Evolutionary conservation across 2,113 vertebrate species (phyloP), one percentile per base, ranked within the genome.

Genomic region (Platysternon megacephalum): DNA sequence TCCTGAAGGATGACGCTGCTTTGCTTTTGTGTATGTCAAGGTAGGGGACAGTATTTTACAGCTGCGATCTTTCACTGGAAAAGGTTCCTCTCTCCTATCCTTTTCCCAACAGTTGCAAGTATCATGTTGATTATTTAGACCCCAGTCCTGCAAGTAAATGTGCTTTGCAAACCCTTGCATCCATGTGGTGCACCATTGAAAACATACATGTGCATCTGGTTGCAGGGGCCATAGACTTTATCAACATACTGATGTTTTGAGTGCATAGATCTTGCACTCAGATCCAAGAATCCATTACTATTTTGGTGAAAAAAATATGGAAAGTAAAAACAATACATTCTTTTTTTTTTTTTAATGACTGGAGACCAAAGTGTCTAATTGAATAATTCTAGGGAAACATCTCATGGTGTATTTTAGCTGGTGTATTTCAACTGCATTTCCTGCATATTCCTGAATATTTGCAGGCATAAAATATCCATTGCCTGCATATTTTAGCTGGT

Each of bases 301-400:
- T 58, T 22, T 2, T 32, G n/a, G 11, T 80, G 81, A 0, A 93
- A 32, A 58, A 56, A 78, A 51, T 79, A 91, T 11, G 26, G 5
- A 82, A 82, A 52, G 12, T 4, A 21, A 79, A 84, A 89, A 2
- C 7, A 8, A 84, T 28, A 39, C 0, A 1, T 24, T 22, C 11
- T 53, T 93, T 90, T 58, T 22, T 13, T 53, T 93, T 90, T 58
- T 93, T 90, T 83, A 86, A 84, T 11, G 16, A 81, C 53, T 51
- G 76, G 29, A 89, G 88, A 79, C 53, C 22, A 92, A 94, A 39
- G 22, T 51, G 24, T 24, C n/a, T 53, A 89, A 3, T 48, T 6
- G 5, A 79, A 76, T 82, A 95, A 96, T 97, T 96, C 95, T 85
- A 88, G 79, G 19, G 17, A 95, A 97, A 84, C 26, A 79, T 97